Conservation (phyloP, 1,140 invertebrate genomes). For the Stenopsyche tienmushanensis region DNA sequence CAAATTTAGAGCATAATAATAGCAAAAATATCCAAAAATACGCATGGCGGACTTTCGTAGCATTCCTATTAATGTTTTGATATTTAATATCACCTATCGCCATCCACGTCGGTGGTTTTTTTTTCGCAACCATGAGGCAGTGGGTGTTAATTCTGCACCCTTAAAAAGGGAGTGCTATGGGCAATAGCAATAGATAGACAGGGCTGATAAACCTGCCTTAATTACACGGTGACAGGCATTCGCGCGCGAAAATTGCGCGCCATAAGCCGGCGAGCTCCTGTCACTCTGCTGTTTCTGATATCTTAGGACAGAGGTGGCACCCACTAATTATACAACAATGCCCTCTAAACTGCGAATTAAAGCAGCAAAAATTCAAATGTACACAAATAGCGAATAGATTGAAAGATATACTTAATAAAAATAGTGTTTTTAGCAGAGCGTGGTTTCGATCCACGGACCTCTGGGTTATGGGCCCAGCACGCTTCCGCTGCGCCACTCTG, state of each 20-base stretch:
- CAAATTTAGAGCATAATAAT: too few relatives aligned
- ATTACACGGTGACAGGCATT: slow-evolving; percentile 42
- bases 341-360: too few relatives aligned
- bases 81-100: neutral
- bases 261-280: slow-evolving; percentile 20
- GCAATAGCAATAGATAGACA: slow-evolving; percentile 27
- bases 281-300: neutral
- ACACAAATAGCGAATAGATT: too few relatives aligned
- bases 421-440: slow-evolving; percentile 91
- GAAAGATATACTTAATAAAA: too few relatives aligned
- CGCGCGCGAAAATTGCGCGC: slow-evolving; percentile 37
- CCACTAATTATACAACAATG: too few relatives aligned
- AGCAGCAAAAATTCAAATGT: too few relatives aligned
- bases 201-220: slow-evolving; percentile 41
- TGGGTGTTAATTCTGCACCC: slow-evolving; percentile 7
- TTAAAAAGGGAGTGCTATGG: neutral
- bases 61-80: too few relatives aligned
- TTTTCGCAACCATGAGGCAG: neutral
- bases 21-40: too few relatives aligned
- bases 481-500: slow-evolving; percentile 90
- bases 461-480: slow-evolving; percentile 91
- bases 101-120: neutral
- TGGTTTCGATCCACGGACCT: slow-evolving; percentile 96
- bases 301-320: neutral
- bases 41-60: too few relatives aligned